phyloP scores from a whole-genome alignment of 2,888 invertebrate species.

The Acleris laterana region DNA sequence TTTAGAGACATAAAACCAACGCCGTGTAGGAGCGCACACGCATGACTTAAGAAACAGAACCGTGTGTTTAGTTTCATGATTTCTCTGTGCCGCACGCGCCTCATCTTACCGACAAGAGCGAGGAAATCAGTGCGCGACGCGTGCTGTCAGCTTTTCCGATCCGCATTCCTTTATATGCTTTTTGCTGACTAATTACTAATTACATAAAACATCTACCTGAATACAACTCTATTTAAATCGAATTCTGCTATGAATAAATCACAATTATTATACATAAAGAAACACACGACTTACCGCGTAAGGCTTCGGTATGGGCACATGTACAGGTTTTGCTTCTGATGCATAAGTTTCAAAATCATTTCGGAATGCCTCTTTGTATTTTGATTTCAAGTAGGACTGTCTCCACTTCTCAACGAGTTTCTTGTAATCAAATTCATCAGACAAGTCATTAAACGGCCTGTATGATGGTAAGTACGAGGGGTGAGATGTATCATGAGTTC shows the following conservation, averaged over 20 bases:
- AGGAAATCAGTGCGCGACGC: slow-evolving; percentile 81
- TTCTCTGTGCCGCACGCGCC: slow-evolving; percentile 71
- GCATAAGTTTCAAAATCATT: slow-evolving; percentile 67
- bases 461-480: slow-evolving; percentile 67
- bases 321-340: slow-evolving; percentile 67
- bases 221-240: neutral
- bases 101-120: slow-evolving; percentile 70
- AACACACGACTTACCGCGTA: slow-evolving; percentile 68
- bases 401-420: slow-evolving; percentile 74
- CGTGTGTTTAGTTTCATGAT: slow-evolving; percentile 67
- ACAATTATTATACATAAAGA: slow-evolving; percentile 29
- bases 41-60: slow-evolving; percentile 42
- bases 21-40: slow-evolving; percentile 14
- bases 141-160: slow-evolving; percentile 69
- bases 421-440: slow-evolving; percentile 69
- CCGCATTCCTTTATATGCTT: slow-evolving; percentile 75
- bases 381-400: slow-evolving; percentile 72
- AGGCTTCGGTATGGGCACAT: slow-evolving; percentile 72
- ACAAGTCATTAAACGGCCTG: slow-evolving; percentile 55
- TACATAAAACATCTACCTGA: slow-evolving; percentile 50
- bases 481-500: slow-evolving; percentile 73
- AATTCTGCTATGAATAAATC: neutral
- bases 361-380: slow-evolving; percentile 62
- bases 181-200: slow-evolving; percentile 67
- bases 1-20: neutral